These are phyloP conservation scores for Cecidostiba fungosa DNA, from an alignment of 2,888 invertebrate species.

Conservation along the genomic window DNA sequence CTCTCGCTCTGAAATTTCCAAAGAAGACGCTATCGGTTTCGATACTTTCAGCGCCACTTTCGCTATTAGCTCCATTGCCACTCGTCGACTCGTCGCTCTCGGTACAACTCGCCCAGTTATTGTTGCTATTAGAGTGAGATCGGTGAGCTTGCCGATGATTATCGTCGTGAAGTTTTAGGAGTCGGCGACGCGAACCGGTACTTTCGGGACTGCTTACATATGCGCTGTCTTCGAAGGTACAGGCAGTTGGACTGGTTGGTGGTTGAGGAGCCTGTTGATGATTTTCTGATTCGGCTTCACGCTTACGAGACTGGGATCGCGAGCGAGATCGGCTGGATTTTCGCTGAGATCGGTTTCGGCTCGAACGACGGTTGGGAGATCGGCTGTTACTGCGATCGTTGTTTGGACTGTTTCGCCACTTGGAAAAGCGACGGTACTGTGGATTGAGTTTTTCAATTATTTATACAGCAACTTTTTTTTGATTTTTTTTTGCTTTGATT, in stretches of 20 bases:
- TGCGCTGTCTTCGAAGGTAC: conserved; percentile 85
- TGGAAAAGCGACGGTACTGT: conserved; percentile 56
- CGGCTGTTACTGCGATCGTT: not conserved
- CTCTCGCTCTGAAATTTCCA: conserved; percentile 83
- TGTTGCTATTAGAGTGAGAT: conserved; percentile 69
- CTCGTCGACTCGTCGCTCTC: conserved; percentile 84
- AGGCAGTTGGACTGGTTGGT: conserved; percentile 52
- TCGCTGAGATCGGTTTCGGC: not conserved
- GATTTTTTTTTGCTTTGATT: too few relatives aligned
- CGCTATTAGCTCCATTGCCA: conserved; percentile 87
- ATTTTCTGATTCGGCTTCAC: not conserved
- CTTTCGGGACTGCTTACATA: conserved; percentile 91
- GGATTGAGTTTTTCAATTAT: not conserved
- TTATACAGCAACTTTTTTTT: not conserved
- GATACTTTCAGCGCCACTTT: conserved; percentile 93
- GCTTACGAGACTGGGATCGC: conserved; percentile 18
- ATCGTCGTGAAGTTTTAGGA: conserved; percentile 65
- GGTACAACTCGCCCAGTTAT: conserved; percentile 84
- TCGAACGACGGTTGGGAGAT: conserved; percentile 20
- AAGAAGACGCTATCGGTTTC: conserved; percentile 94
- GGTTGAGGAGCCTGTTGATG: not conserved
- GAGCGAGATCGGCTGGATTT: not conserved
- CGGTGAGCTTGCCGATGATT: conserved; percentile 54
- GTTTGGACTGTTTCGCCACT: conserved; percentile 29
- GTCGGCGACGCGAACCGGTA: conserved; percentile 76